These are phyloP conservation scores for Pterostichus niger DNA, from an alignment of 2,888 invertebrate genomes.

Conservation along the genomic window DNA sequence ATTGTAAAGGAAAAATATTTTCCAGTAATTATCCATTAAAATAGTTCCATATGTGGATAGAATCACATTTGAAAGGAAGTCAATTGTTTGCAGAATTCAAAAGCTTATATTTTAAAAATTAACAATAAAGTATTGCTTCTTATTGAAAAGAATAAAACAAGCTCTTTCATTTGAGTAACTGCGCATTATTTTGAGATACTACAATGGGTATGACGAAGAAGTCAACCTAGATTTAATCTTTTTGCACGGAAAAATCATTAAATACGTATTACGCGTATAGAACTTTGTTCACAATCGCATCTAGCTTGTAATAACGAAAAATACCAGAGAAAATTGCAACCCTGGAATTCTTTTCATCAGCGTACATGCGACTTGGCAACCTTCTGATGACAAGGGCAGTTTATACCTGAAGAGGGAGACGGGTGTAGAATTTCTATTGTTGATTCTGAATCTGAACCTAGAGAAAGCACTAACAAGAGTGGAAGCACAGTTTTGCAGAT, in stretches of 20 bases:
- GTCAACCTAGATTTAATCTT: conserved; percentile 63
- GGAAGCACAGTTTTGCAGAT: neutral
- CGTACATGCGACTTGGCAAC: conserved; percentile 35
- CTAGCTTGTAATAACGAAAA: conserved; percentile 64
- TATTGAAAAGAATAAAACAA: conserved; percentile 31
- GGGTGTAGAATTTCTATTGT: neutral
- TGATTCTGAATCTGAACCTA: neutral
- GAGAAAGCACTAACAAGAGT: conserved; percentile 12
- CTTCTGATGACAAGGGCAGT: neutral
- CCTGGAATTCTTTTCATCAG: conserved; percentile 63
- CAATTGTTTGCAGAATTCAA: conserved; percentile 3
- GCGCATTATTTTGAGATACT: conserved; percentile 20
- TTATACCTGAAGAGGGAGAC: conserved; percentile 18
- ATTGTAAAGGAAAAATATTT: neutral
- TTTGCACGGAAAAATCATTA: conserved; percentile 60
- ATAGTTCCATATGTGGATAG: neutral
- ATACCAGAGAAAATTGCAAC: conserved; percentile 65
- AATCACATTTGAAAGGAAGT: neutral
- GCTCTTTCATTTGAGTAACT: conserved; percentile 26
- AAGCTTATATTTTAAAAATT: neutral
- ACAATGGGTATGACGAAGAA: conserved; percentile 50
- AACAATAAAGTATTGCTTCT: conserved; percentile 1
- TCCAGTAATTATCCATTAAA: neutral
- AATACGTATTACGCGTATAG: conserved; percentile 60
- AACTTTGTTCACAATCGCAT: conserved; percentile 51